These are phyloP conservation scores for Catharus minimus DNA, from an alignment of 2,113 vertebrate species.

Conservation along the genomic window DNA sequence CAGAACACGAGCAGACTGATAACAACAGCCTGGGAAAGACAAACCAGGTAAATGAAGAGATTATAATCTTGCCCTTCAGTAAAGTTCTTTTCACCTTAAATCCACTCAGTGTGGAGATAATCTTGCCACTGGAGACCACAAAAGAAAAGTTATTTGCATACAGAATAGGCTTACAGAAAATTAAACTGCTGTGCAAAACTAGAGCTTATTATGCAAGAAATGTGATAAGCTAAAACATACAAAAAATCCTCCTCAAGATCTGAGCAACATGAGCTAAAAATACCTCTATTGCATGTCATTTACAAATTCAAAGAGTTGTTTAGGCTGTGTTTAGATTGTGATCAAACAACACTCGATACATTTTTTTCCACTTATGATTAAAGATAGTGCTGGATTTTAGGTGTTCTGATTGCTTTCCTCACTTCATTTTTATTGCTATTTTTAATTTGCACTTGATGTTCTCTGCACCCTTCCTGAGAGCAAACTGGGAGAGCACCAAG, in stretches of 20 bases:
- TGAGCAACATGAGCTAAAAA: slow-evolving; percentile 64
- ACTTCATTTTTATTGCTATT: slow-evolving; percentile 7
- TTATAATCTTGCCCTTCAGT: background rate
- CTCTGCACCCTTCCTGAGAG: background rate
- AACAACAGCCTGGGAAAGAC: background rate
- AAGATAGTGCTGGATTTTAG: slow-evolving; percentile 49
- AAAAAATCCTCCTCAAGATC: slow-evolving; percentile 32
- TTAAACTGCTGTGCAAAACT: slow-evolving; percentile 7
- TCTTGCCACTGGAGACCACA: background rate
- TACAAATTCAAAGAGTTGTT: slow-evolving; percentile 65
- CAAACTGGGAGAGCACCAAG: background rate
- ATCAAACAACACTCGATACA: slow-evolving; percentile 49
- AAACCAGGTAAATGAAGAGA: background rate
- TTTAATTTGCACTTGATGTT: slow-evolving; percentile 6
- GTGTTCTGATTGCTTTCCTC: slow-evolving; percentile 45
- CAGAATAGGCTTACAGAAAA: slow-evolving; percentile 26
- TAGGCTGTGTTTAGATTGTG: slow-evolving; percentile 56
- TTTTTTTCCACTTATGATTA: slow-evolving; percentile 13
- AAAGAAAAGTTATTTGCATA: slow-evolving; percentile 21
- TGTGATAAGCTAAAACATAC: slow-evolving; percentile 9
- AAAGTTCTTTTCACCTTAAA: background rate
- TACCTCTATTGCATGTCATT: slow-evolving; percentile 55
- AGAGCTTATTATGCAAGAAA: slow-evolving; percentile 40
- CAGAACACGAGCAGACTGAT: background rate
- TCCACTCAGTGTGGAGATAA: background rate